Evolutionary conservation across 2,888 invertebrate species (phyloP), one percentile per base, ranked within the genome.

Genomic region (Ennomos fuscantarius): DNA sequence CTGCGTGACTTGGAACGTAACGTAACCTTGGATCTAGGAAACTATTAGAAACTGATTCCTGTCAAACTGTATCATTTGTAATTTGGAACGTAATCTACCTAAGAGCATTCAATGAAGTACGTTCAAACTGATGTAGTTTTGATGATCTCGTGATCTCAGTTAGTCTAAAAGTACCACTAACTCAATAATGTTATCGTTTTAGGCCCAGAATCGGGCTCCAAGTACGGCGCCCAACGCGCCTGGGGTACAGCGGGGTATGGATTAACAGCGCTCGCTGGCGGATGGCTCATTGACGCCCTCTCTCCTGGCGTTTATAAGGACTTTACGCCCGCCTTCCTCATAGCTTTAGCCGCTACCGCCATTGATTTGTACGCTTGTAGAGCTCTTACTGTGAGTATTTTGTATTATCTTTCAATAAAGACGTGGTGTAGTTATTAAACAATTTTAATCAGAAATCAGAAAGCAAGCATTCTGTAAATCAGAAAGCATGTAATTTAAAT

Each of bases 181-280:
- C 1, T 15, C 15, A 15, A 2, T 15, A 24, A 24, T 24, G 36
- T 11, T 48, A 8, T 43, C 8, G 12, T 67, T 76, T 40, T 63
- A 95, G 96, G 96, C 10, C 93, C 94, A 5, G 93, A 94, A 0
- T 93, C 94, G 10, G 94, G 95, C 51, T 93, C 94, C 67, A 93
- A 93, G 55, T 97, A 97, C 73, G 97, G 97, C 0, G 93, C 94
- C 8, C 97, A 97, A 76, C 90, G 97, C 12, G 96, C 96, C 0
- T 97, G 96, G 96, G 97, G 97, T 5, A 96, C 97, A 0, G 94
- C 95, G 5, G 97, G 97, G 0, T 97, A 96, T 72, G 97, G 97
- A 0, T 66, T 94, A 5, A 94, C 96, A 0, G 96, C 97, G 0
- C 78, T 96, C 0, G 73, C 96, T 0, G 93, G 95, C 0, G 97